Conservation (phyloP, 2,113 vertebrate genomes). For the Castor canadensis region DNA sequence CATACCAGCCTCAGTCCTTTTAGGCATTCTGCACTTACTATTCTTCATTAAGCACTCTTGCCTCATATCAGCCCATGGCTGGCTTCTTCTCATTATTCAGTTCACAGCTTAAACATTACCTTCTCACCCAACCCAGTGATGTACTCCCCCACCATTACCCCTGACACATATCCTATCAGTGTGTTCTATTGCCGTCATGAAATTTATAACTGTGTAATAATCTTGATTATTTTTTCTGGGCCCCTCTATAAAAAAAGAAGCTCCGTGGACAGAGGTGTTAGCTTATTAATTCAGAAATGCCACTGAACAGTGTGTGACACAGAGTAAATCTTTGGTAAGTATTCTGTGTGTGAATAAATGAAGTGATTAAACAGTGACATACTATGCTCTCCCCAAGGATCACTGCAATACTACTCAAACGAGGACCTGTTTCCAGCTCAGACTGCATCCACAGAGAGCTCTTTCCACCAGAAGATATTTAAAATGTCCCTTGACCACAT, state of each 20-base stretch:
- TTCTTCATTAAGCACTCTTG: neutral
- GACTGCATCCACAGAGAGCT: neutral
- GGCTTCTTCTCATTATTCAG: neutral
- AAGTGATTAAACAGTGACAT: neutral
- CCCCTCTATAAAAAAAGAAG: neutral
- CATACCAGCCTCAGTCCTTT: neutral
- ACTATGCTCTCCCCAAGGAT: neutral
- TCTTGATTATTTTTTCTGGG: neutral
- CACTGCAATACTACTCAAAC: neutral
- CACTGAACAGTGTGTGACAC: neutral
- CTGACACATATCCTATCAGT: neutral
- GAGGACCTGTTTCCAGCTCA: neutral
- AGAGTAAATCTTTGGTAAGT: neutral
- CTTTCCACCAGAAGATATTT: neutral
- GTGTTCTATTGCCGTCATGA: neutral
- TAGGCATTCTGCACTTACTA: neutral
- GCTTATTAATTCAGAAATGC: neutral
- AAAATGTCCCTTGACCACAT: neutral
- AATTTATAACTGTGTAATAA: neutral
- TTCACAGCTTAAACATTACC: neutral
- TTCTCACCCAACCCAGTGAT: neutral
- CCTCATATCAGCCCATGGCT: neutral
- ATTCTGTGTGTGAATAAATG: neutral
- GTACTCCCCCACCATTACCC: neutral
- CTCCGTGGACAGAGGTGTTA: neutral